phyloP scores from a whole-genome alignment of 2,113 vertebrate species.

The Nematolebias whitei region DNA sequence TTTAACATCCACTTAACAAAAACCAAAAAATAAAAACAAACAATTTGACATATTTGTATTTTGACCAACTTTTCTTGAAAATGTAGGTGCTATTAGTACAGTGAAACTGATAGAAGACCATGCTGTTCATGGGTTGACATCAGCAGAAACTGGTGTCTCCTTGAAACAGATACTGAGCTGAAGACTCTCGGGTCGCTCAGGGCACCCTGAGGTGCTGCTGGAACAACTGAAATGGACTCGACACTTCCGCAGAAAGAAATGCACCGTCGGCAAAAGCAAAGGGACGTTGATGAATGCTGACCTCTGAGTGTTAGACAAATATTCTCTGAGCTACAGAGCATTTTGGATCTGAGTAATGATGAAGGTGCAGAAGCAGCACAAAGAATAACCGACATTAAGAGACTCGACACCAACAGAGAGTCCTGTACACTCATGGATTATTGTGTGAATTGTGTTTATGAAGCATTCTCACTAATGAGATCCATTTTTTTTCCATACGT shows the following conservation, averaged over 20 bases:
- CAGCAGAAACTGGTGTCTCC: conserved; percentile 57
- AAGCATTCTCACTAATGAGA: no score
- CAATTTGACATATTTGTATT: not conserved
- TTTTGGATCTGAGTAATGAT: conserved; percentile 73
- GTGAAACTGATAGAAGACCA: conserved; percentile 13
- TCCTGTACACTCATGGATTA: no score
- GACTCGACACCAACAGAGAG: no score
- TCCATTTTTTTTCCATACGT: no score
- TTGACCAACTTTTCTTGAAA: not conserved
- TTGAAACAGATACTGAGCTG: conserved; percentile 55
- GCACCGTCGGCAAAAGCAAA: conserved; percentile 71
- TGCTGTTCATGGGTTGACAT: conserved; percentile 28
- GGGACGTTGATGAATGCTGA: conserved; percentile 80
- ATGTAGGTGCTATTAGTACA: not conserved
- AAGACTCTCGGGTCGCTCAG: conserved; percentile 44
- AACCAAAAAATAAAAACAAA: no score
- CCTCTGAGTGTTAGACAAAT: conserved; percentile 74
- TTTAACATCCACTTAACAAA: no score
- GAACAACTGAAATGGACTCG: conserved; percentile 63
- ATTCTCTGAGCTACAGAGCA: conserved; percentile 65
- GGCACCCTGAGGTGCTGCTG: conserved; percentile 29
- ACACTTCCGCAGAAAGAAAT: conserved; percentile 60
- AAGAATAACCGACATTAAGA: conserved; percentile 12
- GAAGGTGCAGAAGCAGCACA: conserved; percentile 28
- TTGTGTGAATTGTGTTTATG: no score